Evolutionary conservation across 2,797 vertebrate species (phyloP).

Genomic region (Poecilia velifera): DNA sequence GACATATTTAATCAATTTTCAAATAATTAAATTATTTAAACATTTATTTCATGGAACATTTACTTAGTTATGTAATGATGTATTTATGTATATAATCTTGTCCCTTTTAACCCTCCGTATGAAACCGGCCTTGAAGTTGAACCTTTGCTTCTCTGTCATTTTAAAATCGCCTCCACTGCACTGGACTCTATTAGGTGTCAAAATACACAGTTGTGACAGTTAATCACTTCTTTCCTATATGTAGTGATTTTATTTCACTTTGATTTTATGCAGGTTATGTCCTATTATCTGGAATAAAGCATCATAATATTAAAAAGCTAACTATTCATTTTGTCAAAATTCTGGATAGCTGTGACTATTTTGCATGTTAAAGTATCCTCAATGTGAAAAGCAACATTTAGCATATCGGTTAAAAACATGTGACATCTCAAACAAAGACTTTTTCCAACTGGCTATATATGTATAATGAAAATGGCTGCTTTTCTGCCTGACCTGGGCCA

Average conservation of each 20-base stretch:
- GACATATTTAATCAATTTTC: neutral
- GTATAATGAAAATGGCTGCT: neutral
- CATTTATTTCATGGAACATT: neutral
- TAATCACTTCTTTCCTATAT: neutral
- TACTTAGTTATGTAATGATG: neutral
- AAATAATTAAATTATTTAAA: neutral
- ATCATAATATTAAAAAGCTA: neutral
- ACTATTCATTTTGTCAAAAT: neutral
- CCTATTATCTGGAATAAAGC: neutral
- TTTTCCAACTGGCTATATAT: neutral
- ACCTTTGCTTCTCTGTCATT: neutral
- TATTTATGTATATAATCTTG: neutral
- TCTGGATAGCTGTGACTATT: neutral
- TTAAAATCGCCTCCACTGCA: neutral
- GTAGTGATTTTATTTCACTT: neutral
- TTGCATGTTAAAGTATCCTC: neutral
- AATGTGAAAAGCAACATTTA: neutral
- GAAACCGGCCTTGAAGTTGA: neutral
- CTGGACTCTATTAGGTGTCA: neutral
- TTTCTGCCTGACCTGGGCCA: neutral
- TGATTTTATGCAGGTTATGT: neutral
- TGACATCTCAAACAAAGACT: neutral
- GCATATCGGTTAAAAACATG: neutral
- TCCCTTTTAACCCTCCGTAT: neutral
- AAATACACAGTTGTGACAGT: neutral